Base-by-base conservation (phyloP, 2,888 invertebrate genomes). In the Scrobipalpa atriplicella region DNA sequence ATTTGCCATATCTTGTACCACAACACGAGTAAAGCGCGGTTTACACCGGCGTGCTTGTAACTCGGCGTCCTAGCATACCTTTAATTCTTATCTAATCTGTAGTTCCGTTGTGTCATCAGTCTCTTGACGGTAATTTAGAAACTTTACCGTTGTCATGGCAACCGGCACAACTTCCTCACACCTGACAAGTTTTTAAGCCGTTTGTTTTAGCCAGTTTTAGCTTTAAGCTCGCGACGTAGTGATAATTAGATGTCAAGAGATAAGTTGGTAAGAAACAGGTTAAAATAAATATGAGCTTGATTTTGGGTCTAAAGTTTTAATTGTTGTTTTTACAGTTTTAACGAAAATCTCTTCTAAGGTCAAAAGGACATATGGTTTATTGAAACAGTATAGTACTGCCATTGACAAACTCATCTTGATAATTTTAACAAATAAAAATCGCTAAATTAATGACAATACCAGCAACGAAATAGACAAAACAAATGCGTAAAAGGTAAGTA, bases 51-150 rank as follows among this genome's bases (percentile, higher is more conserved):
- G 62, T 13, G 41, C 41, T 43, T 62, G 62, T 64, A 38, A 54
- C 51, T 38, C 19, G 18, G 7, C 41, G 56, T 41, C 62, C 29
- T 47, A 58, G 51, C 64, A 64, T 64, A 43, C 56, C 36, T 64
- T 51, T 67, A 67, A 56, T 62, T 62, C 52, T 72, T 74, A 74
- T 72, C 71, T 67, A 68, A 77, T 77, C 77, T 74, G 66, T 70
- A 73, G 69, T 72, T 72, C 66, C 65, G 64, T 56, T 47, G 75
- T 74, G 81, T 78, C 80, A 75, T 77, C 73, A 69, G 78, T 79
- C 80, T 79, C 75, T 18, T n/a, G 51, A 62, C 18, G 62, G 19
- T 66, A 38, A 39, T 58, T 41, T 41, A 54, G 65, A 58, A 19
- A 58, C 60, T 19, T 65, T 62, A 62, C 62, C 47, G 62, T 62